These are phyloP conservation scores for Chrysomela aeneicollis DNA, from an alignment of 2,888 invertebrate genomes.

Conservation along the genomic window DNA sequence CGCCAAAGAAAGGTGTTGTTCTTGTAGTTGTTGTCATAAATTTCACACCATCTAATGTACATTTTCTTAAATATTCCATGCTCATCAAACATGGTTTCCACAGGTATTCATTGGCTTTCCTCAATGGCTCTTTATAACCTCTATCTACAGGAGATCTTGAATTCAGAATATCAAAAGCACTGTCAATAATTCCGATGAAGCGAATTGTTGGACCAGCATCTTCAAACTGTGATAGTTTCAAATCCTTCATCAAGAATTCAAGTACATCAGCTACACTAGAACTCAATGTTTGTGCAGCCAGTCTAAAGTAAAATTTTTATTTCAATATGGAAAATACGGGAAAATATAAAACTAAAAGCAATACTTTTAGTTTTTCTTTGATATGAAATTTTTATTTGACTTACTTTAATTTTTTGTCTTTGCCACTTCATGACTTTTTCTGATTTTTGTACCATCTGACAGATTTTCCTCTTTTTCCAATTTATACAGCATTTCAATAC, in stretches of 20 bases:
- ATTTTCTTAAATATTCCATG: slow-evolving; percentile 18
- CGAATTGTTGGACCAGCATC: slow-evolving; percentile 23
- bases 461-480: slow-evolving; percentile 30
- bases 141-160: slow-evolving; percentile 26
- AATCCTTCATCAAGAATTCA: slow-evolving; percentile 28
- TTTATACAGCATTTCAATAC: slow-evolving; percentile 24
- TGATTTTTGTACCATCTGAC: slow-evolving; percentile 22
- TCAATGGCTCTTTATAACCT: slow-evolving; percentile 11
- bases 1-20: slow-evolving; percentile 14
- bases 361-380: neutral
- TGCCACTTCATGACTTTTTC: slow-evolving; percentile 29
- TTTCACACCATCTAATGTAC: neutral
- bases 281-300: slow-evolving; percentile 38
- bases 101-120: slow-evolving; percentile 14
- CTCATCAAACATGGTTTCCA: slow-evolving; percentile 21
- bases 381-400: neutral
- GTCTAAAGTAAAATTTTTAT: slow-evolving; percentile 28
- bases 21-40: neutral
- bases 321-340: no score
- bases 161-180: slow-evolving; percentile 32
- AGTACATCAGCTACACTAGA: slow-evolving; percentile 36
- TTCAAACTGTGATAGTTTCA: slow-evolving; percentile 24
- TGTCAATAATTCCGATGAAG: slow-evolving; percentile 30
- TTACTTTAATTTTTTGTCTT: slow-evolving; percentile 34
- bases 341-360: slow-evolving; percentile 20